Evolutionary conservation across 2,888 invertebrate species (phyloP), one percentile per base, ranked within the genome.

Genomic region (Drosophila neonasuta): DNA sequence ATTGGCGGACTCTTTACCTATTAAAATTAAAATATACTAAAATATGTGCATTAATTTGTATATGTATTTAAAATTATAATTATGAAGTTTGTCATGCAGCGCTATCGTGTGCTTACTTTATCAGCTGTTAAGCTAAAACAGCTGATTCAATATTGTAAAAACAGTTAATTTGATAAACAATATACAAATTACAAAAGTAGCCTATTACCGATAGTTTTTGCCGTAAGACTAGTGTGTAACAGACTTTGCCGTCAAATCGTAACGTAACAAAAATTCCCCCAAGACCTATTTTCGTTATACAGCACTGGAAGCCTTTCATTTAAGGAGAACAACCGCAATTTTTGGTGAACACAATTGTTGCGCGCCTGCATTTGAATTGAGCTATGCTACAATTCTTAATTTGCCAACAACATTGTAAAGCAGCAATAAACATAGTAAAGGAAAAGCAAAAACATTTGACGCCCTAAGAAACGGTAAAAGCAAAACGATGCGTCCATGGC

Each of bases 351-450:
- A n/a, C 5, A 49, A 2, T 48, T 34, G 9, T 34, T 24, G 41
- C 32, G 79, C 71, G 59, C 72, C 61, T 41, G 24, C 20, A 4
- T 72, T 79, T 52, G 49, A 79, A 79, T 54, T 36, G 41, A 44
- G 36, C 13, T 34, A 24, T 42, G 44, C 10, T 17, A 4, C 0
- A 9, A 10, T 24, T 54, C 9, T 30, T 42, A 11, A 17, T 5
- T 13, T 34, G 4, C 2, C 10, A 49, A 9, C 11, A 29, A 42
- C 10, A 9, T 24, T 24, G 6, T 30, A 7, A n/a, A 15, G n/a
- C 11, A 10, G 13, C 5, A 2, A 13, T 54, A 36, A 50, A 59
- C 6, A 39, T 7, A 20, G 20, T 8, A 41, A 5, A 17, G 15
- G 1, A 17, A 11, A 11, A 20, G 11, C 41, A 42, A 15, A 10